Base-by-base conservation (phyloP, 2,888 invertebrate genomes). In the Pristionchus mayeri region DNA sequence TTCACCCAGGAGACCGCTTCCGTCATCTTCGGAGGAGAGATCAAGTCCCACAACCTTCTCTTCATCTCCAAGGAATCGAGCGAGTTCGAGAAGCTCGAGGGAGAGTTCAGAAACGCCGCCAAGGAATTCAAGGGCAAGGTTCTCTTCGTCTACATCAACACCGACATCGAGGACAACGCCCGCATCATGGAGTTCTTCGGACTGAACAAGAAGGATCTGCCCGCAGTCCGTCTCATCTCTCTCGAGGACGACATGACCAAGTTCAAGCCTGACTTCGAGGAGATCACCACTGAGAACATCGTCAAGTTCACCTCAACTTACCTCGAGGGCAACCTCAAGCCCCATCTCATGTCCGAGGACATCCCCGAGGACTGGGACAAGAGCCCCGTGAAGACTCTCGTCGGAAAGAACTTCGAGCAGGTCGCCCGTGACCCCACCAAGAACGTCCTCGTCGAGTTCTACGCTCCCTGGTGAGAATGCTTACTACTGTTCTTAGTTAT, bases 161-260 rank as follows among this genome's bases (percentile, higher is more conserved):
- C 96, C 79, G 97, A 96, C 93, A 96, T 97, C 93, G 96, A 97
- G 93, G 98, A 99, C 93, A 98, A 99, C 94, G 96, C 96, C 92
- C 95, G 98, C 93, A 98, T 99, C 93, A 95, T 99, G 93, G 99
- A 99, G 94, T 99, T 98, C 96, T 99, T 99, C 94, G 98, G 98
- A 91, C 96, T 98, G 95, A 96, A 96, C 94, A 96, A 96, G 93
- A 96, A 96, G n/a, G 97, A 94, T 54, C 92, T 93, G 63, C 94
- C 94, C 80, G 92, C 94, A 85, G 88, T 93, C 85, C 92, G 93
- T 90, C 95, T 99, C 88, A 98, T 99, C 93, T 96, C 96, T 88
- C 95, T 99, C 88, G 97, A 97, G 93, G 97, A 98, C 92, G 97
- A 98, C 93, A 98, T 98, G 97, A 96, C 96, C 93, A 98, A 98